phyloP scores from a whole-genome alignment of 2,888 invertebrate genomes.

The Tipula lateralis region DNA sequence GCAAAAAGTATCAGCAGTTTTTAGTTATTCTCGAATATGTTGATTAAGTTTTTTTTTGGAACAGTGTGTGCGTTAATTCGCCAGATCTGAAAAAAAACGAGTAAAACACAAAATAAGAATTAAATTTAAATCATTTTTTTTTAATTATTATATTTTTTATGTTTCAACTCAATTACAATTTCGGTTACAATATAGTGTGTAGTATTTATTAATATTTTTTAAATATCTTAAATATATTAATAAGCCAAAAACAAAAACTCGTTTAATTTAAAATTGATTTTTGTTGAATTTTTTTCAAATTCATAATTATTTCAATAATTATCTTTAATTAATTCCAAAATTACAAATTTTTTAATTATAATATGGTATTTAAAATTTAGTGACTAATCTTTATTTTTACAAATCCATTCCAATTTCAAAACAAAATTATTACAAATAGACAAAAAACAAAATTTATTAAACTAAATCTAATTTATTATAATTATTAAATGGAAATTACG shows the following conservation, averaged over 20 bases:
- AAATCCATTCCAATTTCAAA: background rate
- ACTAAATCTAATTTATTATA: background rate
- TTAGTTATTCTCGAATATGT: too few species aligned
- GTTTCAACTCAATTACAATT: conserved; percentile 19
- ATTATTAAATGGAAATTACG: background rate
- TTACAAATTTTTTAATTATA: background rate
- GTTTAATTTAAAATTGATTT: background rate
- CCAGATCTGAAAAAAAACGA: too few species aligned
- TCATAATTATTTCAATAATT: background rate
- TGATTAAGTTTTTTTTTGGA: too few species aligned
- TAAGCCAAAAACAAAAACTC: background rate
- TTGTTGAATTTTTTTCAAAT: background rate
- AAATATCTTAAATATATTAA: background rate
- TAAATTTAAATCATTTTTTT: too few species aligned
- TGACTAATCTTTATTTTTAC: background rate
- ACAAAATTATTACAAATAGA: background rate
- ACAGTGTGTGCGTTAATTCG: too few species aligned
- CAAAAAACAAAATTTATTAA: background rate
- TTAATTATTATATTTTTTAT: background rate
- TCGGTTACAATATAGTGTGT: background rate
- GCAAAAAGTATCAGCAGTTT: too few species aligned
- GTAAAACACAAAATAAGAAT: too few species aligned
- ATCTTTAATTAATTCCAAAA: background rate
- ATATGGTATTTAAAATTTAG: background rate
- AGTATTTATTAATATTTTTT: background rate